Evolutionary conservation across 2,113 vertebrate species (phyloP), one percentile per base, ranked within the genome.

Genomic region (Corythornis vintsioides): DNA sequence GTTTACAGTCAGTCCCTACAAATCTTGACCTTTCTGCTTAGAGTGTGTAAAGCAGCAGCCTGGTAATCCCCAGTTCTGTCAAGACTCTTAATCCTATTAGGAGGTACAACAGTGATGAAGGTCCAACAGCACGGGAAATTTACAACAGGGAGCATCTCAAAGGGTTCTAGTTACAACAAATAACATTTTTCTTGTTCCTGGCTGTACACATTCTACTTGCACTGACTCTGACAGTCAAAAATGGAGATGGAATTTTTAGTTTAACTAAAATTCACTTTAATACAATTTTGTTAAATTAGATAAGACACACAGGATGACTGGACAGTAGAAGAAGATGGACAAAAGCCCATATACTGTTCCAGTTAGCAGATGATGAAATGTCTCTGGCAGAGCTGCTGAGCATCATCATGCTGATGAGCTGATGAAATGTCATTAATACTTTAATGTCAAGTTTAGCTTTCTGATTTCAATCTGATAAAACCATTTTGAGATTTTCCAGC

Each of bases 11-110:
- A 57, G 70, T 57, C 24, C 66, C n/a, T 79, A 67, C 66, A 83
- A 55, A 91, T 61, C 84, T 59, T 45, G 50, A 85, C 84, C 89
- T 28, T 82, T 82, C 71, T 92, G 55, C 50, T 79, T 75, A 76
- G 56, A 79, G 78, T 80, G 63, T 47, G 79, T 87, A 92, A 91
- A 70, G 87, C 15, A 71, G 19, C 87, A 76, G n/a, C 35, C 48
- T 72, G n/a, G 50, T 94, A 91, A 95, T 96, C 82, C 69, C 0
- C 0, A 31, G 0, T 79, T 61, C 81, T 87, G 61, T 70, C 38
- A 42, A 29, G 28, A 26, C 71, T 63, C 8, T 82, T 96, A 92
- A 95, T 95, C 85, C 78, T 63, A 59, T 93, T 91, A 83, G 25
- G 50, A 92, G 61, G 77, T 74, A 38, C 48, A 55, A 22, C 28